Conservation (phyloP, 2,888 invertebrate genomes). For the Drosophila atripex region DNA sequence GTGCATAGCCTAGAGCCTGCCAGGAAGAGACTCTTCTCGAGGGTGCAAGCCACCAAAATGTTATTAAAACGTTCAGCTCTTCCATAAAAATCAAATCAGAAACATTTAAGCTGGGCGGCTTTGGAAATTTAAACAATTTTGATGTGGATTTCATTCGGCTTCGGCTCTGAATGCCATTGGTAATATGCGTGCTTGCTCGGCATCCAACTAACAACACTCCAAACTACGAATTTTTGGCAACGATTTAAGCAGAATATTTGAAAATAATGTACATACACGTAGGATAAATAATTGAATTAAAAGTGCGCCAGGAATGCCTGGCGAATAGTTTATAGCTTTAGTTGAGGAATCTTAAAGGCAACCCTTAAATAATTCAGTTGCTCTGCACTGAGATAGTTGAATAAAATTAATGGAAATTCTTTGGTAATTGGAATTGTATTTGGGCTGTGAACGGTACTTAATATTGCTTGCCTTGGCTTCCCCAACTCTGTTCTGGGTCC, state of each 20-base stretch:
- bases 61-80: constrained; percentile 1
- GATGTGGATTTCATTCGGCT: constrained; percentile 21
- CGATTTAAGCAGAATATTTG: constrained; percentile 33
- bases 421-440: constrained; percentile 16
- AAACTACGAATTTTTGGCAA: constrained; percentile 47
- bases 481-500: constrained; percentile 2
- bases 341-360: constrained; percentile 12
- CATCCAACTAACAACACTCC: constrained; percentile 1
- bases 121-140: constrained; percentile 9
- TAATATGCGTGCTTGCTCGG: constrained; percentile 12
- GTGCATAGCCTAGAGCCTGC: neutral
- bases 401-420: constrained; percentile 9
- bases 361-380: constrained; percentile 30
- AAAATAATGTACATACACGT: constrained; percentile 17
- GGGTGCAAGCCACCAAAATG: constrained; percentile 29
- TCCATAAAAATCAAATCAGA: constrained; percentile 34
- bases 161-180: constrained; percentile 20
- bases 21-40: constrained; percentile 25
- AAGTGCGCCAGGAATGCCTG: constrained; percentile 5
- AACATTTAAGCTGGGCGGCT: constrained; percentile 12
- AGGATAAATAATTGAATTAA: constrained; percentile 16
- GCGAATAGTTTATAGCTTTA: constrained; percentile 15
- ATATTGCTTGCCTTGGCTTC: constrained; percentile 8
- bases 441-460: constrained; percentile 31
- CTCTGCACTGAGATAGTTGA: constrained; percentile 20